Base-by-base conservation (phyloP, 2,113 vertebrate species). In the Sisor rabdophorus region DNA sequence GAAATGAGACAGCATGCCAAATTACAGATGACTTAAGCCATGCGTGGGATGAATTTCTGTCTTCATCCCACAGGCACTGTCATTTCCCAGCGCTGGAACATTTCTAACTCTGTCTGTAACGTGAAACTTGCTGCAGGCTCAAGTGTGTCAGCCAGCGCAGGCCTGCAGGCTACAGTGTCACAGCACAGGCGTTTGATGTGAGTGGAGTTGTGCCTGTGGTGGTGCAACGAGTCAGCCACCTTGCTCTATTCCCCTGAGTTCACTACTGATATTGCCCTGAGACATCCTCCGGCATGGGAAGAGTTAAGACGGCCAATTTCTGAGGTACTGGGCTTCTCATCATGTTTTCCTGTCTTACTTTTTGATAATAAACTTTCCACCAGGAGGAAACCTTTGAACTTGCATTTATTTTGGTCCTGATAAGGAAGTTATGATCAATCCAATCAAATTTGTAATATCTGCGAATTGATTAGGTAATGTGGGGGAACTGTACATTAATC, bases 211-310 rank as follows among this genome's bases (percentile, higher is more conserved):
- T 83, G 88, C 90, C 90, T 74, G 84, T 82, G 88, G 89, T 87
- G 83, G 85, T 87, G 87, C 89, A 89, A 91, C 87, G 88, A 89
- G 90, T 91, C 89, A 88, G 86, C 85, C 87, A 87, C 88, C 83
- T 84, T 80, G 81, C 85, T 88, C 87, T 58, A 30, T 78, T 81
- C 79, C 81, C 86, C 73, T 80, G 87, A 88, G 86, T 89, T 77
- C 81, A 81, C 83, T 85, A 86, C 82, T 85, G 89, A 89, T 89
- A 87, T 77, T 81, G 88, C 90, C 89, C 69, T 83, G 84, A 85
- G 90, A 91, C 88, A 87, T 86, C 81, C 81, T 75, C 32, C 22
- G 77, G 81, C 73, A 76, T 56, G 24, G 40, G 50, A 84, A 82
- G 81, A 84, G 87, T 86, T 87, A 76, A 88, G 83, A 82, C 80